Conservation (phyloP, 2,888 invertebrate species). For the Eristalis pertinax region DNA sequence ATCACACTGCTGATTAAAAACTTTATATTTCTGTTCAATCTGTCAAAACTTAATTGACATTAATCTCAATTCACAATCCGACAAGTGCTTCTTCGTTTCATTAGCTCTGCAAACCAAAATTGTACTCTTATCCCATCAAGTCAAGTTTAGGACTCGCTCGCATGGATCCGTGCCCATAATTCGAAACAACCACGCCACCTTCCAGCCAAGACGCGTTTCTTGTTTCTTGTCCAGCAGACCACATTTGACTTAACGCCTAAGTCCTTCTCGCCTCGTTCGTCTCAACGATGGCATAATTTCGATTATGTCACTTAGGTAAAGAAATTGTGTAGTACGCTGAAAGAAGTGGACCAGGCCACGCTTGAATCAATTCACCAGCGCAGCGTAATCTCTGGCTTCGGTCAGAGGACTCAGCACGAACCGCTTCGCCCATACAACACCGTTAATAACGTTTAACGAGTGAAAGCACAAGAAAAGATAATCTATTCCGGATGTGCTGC, state of each 20-base stretch:
- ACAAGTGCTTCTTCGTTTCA: too few relatives aligned
- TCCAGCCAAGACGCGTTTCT: too few relatives aligned
- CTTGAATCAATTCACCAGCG: background rate
- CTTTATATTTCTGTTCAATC: too few relatives aligned
- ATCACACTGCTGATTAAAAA: too few relatives aligned
- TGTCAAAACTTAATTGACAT: too few relatives aligned
- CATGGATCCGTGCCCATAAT: too few relatives aligned
- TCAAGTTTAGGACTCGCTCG: too few relatives aligned
- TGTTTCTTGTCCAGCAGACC: background rate
- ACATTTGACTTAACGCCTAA: background rate
- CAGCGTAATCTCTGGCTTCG: background rate
- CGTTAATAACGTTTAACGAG: constrained; percentile 54
- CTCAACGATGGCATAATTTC: background rate
- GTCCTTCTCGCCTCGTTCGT: background rate
- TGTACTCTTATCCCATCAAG: too few relatives aligned
- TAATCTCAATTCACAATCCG: too few relatives aligned
- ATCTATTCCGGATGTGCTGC: constrained; percentile 62
- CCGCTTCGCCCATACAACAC: background rate
- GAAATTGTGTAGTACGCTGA: background rate
- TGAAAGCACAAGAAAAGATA: constrained; percentile 52
- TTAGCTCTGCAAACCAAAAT: too few relatives aligned
- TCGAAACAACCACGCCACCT: too few relatives aligned
- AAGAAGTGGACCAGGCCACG: background rate
- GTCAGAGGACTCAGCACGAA: background rate
- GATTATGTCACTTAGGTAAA: background rate